phyloP scores from a whole-genome alignment of 2,113 vertebrate genomes.

The Ochotona curzoniae region DNA sequence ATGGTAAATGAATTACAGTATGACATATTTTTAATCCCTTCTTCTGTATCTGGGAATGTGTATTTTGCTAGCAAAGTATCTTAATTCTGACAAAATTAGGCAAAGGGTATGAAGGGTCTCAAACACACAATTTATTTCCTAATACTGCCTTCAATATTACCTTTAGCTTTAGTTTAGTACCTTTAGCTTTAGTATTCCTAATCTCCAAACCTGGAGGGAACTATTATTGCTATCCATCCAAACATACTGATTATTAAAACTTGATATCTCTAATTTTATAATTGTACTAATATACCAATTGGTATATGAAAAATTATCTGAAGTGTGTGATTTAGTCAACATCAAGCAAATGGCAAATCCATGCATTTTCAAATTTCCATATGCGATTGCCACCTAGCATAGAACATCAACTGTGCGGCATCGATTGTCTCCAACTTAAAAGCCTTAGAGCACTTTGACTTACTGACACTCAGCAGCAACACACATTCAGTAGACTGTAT shows the following conservation, averaged over 20 bases:
- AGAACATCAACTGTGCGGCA: background rate
- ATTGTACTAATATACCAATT: background rate
- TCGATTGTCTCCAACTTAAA: no score
- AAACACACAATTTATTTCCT: background rate
- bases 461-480: background rate
- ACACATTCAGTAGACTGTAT: background rate
- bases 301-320: background rate
- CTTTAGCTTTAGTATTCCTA: background rate
- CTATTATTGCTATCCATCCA: background rate
- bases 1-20: background rate
- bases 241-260: background rate
- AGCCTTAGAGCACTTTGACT: background rate
- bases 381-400: background rate
- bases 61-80: background rate
- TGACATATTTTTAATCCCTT: background rate
- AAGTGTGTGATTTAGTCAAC: background rate
- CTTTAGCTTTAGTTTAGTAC: no score
- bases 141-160: background rate
- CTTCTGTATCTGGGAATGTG: background rate
- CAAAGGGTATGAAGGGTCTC: background rate
- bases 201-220: background rate
- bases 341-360: background rate
- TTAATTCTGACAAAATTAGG: background rate
- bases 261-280: background rate
- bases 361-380: background rate